These are phyloP conservation scores for Sycophila texana DNA, from an alignment of 2,888 invertebrate genomes.

Conservation along the genomic window DNA sequence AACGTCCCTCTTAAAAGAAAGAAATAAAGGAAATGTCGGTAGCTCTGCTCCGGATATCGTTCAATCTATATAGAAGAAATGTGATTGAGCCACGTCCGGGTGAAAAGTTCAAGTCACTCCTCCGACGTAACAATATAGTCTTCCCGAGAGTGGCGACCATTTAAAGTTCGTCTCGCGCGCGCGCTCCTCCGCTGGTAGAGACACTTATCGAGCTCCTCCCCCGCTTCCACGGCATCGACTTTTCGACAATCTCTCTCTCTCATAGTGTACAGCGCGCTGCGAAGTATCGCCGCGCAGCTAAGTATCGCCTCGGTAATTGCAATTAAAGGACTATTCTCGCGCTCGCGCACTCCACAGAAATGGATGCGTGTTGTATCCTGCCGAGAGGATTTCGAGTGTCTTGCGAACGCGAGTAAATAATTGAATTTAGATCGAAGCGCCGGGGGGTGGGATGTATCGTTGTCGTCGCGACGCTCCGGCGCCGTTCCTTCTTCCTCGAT, in stretches of 20 bases:
- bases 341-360: constrained; percentile 23
- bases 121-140: constrained; percentile 19
- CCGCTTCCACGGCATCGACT: neutral
- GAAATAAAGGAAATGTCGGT: too few relatives aligned
- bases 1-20: too few relatives aligned
- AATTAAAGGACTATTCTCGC: constrained; percentile 53
- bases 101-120: too few relatives aligned
- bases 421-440: constrained; percentile 73
- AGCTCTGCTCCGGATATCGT: too few relatives aligned
- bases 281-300: neutral
- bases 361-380: constrained; percentile 39
- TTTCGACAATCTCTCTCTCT: neutral
- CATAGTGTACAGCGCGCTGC: neutral
- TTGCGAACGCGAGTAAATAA: constrained; percentile 66
- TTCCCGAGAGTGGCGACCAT: constrained; percentile 10
- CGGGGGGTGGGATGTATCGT: constrained; percentile 44
- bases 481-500: constrained; percentile 66
- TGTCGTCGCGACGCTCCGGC: constrained; percentile 2
- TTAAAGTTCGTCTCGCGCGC: constrained; percentile 19
- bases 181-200: neutral
- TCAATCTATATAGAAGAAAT: too few relatives aligned
- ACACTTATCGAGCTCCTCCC: constrained; percentile 23
- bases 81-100: too few relatives aligned
- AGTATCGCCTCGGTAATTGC: constrained; percentile 50
- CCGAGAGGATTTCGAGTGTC: constrained; percentile 19